These are phyloP conservation scores for Idaea biselata DNA, from an alignment of 2,888 invertebrate species.

Conservation along the genomic window DNA sequence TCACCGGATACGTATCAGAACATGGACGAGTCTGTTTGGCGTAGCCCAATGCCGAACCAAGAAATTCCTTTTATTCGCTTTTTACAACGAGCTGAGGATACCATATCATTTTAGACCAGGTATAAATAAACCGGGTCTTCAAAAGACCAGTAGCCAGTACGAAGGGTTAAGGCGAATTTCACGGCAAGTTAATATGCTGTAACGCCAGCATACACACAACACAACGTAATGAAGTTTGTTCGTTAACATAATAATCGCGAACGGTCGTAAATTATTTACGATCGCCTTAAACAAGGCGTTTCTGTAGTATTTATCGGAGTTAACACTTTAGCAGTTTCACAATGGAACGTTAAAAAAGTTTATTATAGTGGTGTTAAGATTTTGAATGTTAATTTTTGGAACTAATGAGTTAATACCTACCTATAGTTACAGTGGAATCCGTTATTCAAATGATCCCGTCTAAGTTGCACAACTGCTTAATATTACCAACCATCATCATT, in stretches of 20 bases:
- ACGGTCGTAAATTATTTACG: slow-evolving; percentile 53
- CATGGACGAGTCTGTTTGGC: too few relatives aligned
- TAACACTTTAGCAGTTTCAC: slow-evolving; percentile 39
- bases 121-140: background rate
- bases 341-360: slow-evolving; percentile 18
- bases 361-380: background rate
- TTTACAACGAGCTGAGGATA: too few relatives aligned
- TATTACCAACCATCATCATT: too few relatives aligned
- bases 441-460: too few relatives aligned
- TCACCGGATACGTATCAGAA: too few relatives aligned
- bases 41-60: too few relatives aligned
- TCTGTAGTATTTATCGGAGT: slow-evolving; percentile 44
- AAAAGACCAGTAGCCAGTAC: background rate
- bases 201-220: background rate
- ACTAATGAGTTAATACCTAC: background rate
- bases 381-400: slow-evolving; percentile 19
- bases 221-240: slow-evolving; percentile 32
- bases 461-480: too few relatives aligned
- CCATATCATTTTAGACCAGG: background rate
- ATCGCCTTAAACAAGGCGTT: slow-evolving; percentile 42
- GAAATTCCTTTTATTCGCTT: too few relatives aligned
- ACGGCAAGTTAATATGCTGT: background rate
- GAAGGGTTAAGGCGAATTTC: background rate
- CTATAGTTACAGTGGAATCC: background rate
- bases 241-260: slow-evolving; percentile 40